phyloP scores from a whole-genome alignment of 2,797 vertebrate genomes.

The Petrocephalus schoutedeni region DNA sequence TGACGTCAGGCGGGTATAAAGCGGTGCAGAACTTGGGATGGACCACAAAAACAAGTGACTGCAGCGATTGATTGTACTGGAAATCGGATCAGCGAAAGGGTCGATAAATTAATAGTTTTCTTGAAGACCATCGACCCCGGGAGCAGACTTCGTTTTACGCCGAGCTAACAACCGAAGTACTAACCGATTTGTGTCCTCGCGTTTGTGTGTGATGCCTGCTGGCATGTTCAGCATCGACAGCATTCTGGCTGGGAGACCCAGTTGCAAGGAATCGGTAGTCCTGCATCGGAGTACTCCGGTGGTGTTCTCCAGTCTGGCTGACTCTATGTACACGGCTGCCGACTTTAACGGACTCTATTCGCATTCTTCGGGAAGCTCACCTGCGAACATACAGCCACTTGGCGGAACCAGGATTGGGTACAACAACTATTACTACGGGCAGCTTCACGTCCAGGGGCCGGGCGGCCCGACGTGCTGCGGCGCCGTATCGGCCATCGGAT shows the following conservation, averaged over 20 bases:
- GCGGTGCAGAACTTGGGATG: constrained; percentile 65
- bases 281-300: constrained; percentile 76
- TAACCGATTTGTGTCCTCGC: constrained; percentile 20
- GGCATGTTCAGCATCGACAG: constrained; percentile 99
- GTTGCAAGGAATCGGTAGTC: constrained; percentile 86
- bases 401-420: constrained; percentile 79
- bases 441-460: constrained; percentile 83
- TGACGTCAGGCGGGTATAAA: constrained; percentile 94
- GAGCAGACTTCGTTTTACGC: constrained; percentile 35
- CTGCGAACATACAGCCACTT: constrained; percentile 68
- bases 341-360: constrained; percentile 88
- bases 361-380: constrained; percentile 70
- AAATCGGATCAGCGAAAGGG: constrained; percentile 48
- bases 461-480: constrained; percentile 83
- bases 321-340: constrained; percentile 73
- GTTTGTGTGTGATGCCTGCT: constrained; percentile 78
- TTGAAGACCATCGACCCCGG: constrained; percentile 38
- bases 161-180: constrained; percentile 25
- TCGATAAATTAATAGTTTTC: constrained; percentile 44
- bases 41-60: constrained; percentile 48
- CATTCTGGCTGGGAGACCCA: constrained; percentile 88
- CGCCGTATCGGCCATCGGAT: constrained; percentile 71
- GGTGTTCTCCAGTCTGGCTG: constrained; percentile 75
- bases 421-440: constrained; percentile 92
- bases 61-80: constrained; percentile 33